Conservation (phyloP, 2,113 vertebrate genomes). For the Quiscalus mexicanus region DNA sequence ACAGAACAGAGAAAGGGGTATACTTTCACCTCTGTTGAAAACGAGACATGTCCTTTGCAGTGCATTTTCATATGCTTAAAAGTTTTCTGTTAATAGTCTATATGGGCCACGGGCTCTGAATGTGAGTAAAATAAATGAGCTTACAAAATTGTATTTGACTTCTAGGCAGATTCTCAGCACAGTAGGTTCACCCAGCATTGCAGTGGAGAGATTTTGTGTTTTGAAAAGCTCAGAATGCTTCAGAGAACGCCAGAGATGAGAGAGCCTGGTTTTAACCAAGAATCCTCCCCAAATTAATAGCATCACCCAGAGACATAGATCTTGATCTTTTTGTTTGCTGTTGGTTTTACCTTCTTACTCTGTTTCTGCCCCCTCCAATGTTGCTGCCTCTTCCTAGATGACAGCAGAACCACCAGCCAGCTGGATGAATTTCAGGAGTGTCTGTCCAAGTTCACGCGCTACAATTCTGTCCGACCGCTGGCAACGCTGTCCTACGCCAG, state of each 20-base stretch:
- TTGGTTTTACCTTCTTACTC: neutral
- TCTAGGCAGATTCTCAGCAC: neutral
- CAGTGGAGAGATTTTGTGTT: neutral
- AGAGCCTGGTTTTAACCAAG: neutral
- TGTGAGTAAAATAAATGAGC: neutral
- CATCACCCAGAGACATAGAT: neutral
- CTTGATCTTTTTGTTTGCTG: neutral
- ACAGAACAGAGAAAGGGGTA: neutral
- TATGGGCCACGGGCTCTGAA: neutral
- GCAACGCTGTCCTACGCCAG: slow-evolving; percentile 96
- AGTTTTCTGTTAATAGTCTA: neutral
- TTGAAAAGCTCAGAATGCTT: neutral
- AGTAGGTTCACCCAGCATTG: neutral
- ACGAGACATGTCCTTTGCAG: neutral
- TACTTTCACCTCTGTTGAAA: neutral
- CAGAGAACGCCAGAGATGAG: neutral
- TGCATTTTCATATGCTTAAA: neutral
- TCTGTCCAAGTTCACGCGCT: slow-evolving; percentile 96
- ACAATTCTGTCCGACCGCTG: slow-evolving; percentile 94
- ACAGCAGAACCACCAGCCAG: slow-evolving; percentile 92
- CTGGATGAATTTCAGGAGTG: slow-evolving; percentile 99
- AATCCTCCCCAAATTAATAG: neutral
- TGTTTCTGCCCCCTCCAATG: neutral
- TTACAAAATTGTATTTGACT: neutral
- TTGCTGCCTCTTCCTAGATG: slow-evolving; percentile 78